Base-by-base conservation (phyloP, 1,140 invertebrate genomes). In the Polypedilum vanderplanki region DNA sequence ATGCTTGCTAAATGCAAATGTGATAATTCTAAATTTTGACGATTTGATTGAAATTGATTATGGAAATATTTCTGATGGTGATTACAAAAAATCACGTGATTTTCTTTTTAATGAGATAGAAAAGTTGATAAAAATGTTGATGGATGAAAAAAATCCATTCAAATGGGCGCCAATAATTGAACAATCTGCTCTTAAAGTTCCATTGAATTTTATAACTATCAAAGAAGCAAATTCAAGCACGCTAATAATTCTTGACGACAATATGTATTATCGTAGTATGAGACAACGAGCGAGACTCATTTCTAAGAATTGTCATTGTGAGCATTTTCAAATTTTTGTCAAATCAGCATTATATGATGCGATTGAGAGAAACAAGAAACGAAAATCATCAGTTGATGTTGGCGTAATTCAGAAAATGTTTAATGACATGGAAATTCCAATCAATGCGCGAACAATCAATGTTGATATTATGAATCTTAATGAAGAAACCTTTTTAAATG, bases 221-320 rank as follows among this genome's bases (percentile, higher is more conserved):
- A 20, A 18, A n/a, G n/a, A n/a, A n/a, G 46, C 10, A 15, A 9
- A 57, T 15, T 4, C 12, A 57, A 15, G 7, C 8, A 70, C 65
- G 20, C 18, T 70, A 7, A 9, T 70, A 7, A 70, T 70, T 70
- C 15, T 70, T 10, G 65, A 70, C 18, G 65, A 70, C 17, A 70
- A 70, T 18, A 20, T 70, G 17, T 70, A 70, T 70, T 70, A 70
- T 70, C 65, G 20, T 20, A 20, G 17, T 7, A 70, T 70, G 65
- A 70, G 65, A 70, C 65, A 70, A 18, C 3, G 20, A 22, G 18
- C 20, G 18, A 18, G 65, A 70, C 17, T 10, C 2, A 18, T 70
- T 70, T 70, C n/a, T 20, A n/a, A 18, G 9, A 9, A n/a, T 10
- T 20, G 17, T 70, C n/a, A 22, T 20, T 70, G 65, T 18, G 17